Evolutionary conservation across 2,888 invertebrate species (phyloP), one percentile per base, ranked within the genome.

Genomic region (Nomada ruficornis): DNA sequence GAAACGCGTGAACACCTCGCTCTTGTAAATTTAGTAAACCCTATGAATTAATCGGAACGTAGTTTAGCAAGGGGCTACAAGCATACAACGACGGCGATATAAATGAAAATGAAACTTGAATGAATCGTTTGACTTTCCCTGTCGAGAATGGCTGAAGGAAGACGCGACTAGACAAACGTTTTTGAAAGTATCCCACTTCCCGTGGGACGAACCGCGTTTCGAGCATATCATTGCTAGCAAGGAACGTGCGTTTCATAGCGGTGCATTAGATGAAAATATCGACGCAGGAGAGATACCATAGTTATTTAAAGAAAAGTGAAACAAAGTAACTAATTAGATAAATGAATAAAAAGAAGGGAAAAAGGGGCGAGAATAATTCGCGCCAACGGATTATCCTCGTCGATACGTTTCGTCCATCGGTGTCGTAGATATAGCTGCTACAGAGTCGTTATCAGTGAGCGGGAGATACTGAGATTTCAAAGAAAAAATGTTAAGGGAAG

Each of bases 371-470:
- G 72, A 73, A 69, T 59, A 62, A 52, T 71, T 65, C 50, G 15
- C 29, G 26, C n/a, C 57, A 67, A 64, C 67, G 59, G 75, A 44
- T 74, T 75, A 71, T 76, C 42, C 80, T 77, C 83, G 83, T 80
- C 85, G 87, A 80, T 83, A 81, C 77, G 88, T 88, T 87, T 88
- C 89, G 89, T 88, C 88, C 88, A 88, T 88, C 74, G 85, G 85
- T 88, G 88, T 88, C 67, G 72, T 89, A 83, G 89, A 77, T 77
- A 20, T 88, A 88, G 76, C 72, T 76, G 76, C 77, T 86, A 59
- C 73, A 73, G 70, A 79, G 77, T 79, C 79, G 79, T 84, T 81
- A 73, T 55, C 77, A 73, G 47, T 36, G 59, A 74, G 59, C 63
- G 59, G 72, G 72, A 80, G 74, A 50, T 74, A 55, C 76, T 74